These are phyloP conservation scores for Lithobates sylvaticus DNA, from an alignment of 2,797 vertebrate genomes.

Conservation along the genomic window DNA sequence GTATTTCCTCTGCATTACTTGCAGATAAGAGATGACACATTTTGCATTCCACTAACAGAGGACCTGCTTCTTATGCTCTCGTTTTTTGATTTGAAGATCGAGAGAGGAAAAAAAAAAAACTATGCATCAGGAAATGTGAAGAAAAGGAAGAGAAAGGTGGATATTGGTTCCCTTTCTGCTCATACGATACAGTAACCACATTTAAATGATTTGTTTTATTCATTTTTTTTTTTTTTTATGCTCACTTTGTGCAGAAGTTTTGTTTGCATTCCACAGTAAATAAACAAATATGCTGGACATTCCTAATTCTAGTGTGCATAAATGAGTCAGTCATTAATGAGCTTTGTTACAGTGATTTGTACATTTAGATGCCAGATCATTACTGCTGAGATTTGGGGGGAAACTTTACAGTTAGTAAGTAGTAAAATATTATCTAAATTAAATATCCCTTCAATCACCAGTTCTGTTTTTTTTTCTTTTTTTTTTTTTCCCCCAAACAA, in stretches of 20 bases:
- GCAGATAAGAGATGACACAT: conserved; percentile 9
- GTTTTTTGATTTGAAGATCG: conserved; percentile 53
- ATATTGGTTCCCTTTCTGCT: background rate
- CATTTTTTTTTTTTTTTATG: background rate
- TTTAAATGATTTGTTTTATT: background rate
- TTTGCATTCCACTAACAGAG: conserved; percentile 36
- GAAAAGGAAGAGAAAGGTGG: background rate
- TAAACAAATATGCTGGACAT: conserved; percentile 26
- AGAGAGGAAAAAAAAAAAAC: conserved; percentile 41
- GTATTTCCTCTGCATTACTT: conserved; percentile 28
- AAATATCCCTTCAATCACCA: no score
- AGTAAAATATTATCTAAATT: no score
- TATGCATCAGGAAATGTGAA: conserved; percentile 44
- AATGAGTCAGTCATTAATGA: background rate
- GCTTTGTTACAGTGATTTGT: conserved; percentile 43
- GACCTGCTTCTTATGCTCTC: background rate
- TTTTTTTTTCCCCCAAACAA: no score
- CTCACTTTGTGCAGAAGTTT: conserved; percentile 24
- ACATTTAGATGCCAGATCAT: conserved; percentile 45
- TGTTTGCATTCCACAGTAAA: conserved; percentile 46
- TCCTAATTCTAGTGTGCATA: conserved; percentile 26
- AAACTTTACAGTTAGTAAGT: background rate
- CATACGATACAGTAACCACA: conserved; percentile 30
- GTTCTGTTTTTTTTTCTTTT: no score
- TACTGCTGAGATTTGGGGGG: no score